Base-by-base conservation (phyloP, 2,113 vertebrate genomes). In the Triplophysa tibetana region DNA sequence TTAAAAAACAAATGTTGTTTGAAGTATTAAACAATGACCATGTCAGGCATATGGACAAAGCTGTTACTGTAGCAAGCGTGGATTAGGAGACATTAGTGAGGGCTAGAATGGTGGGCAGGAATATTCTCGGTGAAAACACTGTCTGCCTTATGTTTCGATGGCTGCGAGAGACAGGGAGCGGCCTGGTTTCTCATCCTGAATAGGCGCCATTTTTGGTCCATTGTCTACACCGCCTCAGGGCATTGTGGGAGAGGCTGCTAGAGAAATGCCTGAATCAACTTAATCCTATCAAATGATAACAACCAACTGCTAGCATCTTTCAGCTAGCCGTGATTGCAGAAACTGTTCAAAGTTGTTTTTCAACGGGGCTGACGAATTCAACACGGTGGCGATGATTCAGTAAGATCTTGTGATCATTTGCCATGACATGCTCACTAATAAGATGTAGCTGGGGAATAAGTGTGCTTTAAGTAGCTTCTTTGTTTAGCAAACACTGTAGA, bases 191-290 rank as follows among this genome's bases (percentile, higher is more conserved):
- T 38, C 77, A 62, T 75, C 60, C 63, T 69, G 67, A 83, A 70
- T 70, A 63, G 56, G 38, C 58, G n/a, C 72, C 43, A 72, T 67
- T 65, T 69, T 70, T 65, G 33, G 41, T 29, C 58, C 75, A 84
- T 83, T 84, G 82, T 87, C 84, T 79, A 33, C 64, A n/a, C 16
- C 43, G 73, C 84, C 70, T 79, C 58, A 13, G 65, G 83, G 64
- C 68, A 78, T 84, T 80, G 26, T 66, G 43, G 58, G 75, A 67
- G 65, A 69, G 73, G 75, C 78, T 76, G 70, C 50, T 45, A 68
- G 69, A 78, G 66, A 78, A 48, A 62, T 66, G 66, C 68, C 70
- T 54, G 56, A 74, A 76, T 75, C 70, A 67, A 48, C 77, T 80
- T 65, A 73, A 63, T 63, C 81, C 62, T 29, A 41, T 17, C 61